phyloP scores from a whole-genome alignment of 2,113 vertebrate species.

The Dermatemys mawii region DNA sequence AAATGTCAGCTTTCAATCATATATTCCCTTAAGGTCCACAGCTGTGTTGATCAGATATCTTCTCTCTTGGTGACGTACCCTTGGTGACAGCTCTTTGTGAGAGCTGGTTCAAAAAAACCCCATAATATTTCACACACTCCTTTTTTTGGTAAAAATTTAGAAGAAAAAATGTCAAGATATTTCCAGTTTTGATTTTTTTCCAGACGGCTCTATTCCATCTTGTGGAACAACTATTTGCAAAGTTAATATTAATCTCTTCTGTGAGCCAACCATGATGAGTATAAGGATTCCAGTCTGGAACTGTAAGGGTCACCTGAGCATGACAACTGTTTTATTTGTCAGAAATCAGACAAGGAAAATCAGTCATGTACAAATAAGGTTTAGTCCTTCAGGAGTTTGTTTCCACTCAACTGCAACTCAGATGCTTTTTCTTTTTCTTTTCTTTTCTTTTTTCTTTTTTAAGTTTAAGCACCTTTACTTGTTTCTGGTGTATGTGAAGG shows the following conservation, averaged over 20 bases:
- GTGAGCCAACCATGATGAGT: background rate
- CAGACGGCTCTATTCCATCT: background rate
- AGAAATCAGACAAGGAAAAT: background rate
- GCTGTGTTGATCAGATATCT: background rate
- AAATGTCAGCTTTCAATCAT: background rate
- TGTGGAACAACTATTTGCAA: background rate
- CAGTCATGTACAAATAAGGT: background rate
- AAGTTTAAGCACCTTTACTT: background rate
- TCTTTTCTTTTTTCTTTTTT: too few species aligned
- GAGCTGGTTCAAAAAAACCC: background rate
- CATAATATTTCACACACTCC: background rate
- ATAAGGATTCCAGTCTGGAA: background rate
- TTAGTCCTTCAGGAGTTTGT: background rate
- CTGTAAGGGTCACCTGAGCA: background rate
- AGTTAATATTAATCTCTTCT: background rate
- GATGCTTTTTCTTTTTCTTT: background rate
- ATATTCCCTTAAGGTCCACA: background rate
- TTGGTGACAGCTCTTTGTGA: too few species aligned
- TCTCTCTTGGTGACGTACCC: background rate
- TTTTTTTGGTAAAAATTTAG: background rate
- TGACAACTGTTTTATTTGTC: background rate
- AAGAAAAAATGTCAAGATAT: background rate
- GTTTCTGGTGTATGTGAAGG: background rate
- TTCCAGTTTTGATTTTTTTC: background rate
- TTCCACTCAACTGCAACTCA: slow-evolving; percentile 17